These are phyloP conservation scores for Dipodomys merriami DNA, from an alignment of 2,113 vertebrate species.

Conservation along the genomic window DNA sequence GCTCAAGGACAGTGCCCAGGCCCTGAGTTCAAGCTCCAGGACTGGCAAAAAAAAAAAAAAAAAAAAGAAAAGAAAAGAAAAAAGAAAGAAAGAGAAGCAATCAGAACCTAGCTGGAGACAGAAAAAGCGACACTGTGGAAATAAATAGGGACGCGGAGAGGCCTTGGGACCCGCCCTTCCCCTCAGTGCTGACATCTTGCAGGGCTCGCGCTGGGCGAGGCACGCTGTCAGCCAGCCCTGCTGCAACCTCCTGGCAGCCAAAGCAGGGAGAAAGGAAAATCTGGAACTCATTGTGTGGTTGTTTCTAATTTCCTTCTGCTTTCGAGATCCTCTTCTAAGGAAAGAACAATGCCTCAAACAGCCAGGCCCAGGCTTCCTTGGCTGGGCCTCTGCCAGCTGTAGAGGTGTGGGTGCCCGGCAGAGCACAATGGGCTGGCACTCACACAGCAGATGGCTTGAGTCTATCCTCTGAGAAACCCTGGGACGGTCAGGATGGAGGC, in stretches of 20 bases:
- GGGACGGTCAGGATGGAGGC: background rate
- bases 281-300: conserved; percentile 64
- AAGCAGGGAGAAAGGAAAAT: conserved; percentile 58
- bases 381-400: background rate
- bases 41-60: no score
- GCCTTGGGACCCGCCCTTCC: background rate
- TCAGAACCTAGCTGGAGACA: background rate
- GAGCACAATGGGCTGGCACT: background rate
- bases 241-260: background rate
- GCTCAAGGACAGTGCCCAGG: no score
- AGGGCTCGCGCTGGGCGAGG: conserved; percentile 35
- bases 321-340: conserved; percentile 72
- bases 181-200: accelerated
- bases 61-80: no score
- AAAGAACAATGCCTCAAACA: background rate
- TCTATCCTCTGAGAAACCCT: background rate
- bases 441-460: accelerated
- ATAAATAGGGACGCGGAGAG: background rate
- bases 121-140: background rate
- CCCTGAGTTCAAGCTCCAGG: no score
- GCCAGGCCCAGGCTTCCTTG: background rate
- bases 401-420: background rate
- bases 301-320: conserved; percentile 77
- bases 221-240: background rate
- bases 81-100: no score